Base-by-base conservation (phyloP, 2,888 invertebrate genomes). In the Mactromeris polynyma region DNA sequence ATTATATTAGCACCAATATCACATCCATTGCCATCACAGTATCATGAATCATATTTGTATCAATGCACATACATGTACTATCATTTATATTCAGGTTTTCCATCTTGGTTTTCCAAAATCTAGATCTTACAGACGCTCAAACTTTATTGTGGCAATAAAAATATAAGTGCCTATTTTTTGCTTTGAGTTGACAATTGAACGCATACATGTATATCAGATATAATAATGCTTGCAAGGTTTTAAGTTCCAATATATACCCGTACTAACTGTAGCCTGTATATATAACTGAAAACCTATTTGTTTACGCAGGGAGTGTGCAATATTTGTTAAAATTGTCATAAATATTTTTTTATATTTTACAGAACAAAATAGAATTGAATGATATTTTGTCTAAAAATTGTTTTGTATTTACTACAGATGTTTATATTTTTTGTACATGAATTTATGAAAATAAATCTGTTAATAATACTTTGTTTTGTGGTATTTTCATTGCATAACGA, bases 351-450 rank as follows among this genome's bases (percentile, higher is more conserved):
- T 51, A 51, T 51, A 64, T 1, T 26, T 1, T 26, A 26, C 3
- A 64, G 26, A 64, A 64, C 58, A 3, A 6, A 17, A 26, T 64
- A 11, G 11, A 58, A 19, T 64, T 26, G 3, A 64, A 26, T 26
- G 4, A 64, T 64, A 64, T 64, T 51, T 26, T 64, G 26, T 64
- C n/a, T 11, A 64, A n/a, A 26, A 26, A 7, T 64, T 26, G 58
- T 26, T 64, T 64, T 64, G 26, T 64, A 64, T 26, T 26, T n/a
- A 64, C 26, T 26, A n/a, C n/a, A 64, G 11, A 64, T 64, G 26
- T 64, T 64, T 64, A 26, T 64, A 64, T 64, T 64, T 64, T 64
- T 64, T 64, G 58, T 64, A 64, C 58, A 26, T 64, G 26, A 64
- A 64, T 26, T 26, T 26, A 64, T 64, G 11, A 64, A 64, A 58